phyloP scores from a whole-genome alignment of 1,140 invertebrate species.

The Tigriopus japonicus region DNA sequence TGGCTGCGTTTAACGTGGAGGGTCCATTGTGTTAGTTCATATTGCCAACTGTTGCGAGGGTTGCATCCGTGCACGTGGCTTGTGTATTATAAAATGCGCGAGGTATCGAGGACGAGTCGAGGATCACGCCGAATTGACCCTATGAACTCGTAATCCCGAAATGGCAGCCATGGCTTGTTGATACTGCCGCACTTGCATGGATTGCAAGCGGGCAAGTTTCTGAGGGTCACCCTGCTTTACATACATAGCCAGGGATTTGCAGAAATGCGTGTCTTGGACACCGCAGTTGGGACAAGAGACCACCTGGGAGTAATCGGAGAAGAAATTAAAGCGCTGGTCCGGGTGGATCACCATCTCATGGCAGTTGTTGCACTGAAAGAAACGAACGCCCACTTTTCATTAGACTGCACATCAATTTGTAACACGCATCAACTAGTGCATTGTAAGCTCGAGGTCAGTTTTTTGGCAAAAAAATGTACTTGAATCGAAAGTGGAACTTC shows the following conservation, averaged over 20 bases:
- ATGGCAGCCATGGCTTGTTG: neutral
- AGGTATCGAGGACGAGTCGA: too few relatives aligned
- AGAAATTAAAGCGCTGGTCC: constrained; percentile 69
- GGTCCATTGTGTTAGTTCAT: too few relatives aligned
- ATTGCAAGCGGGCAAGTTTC: too few relatives aligned
- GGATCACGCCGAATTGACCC: neutral
- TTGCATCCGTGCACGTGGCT: too few relatives aligned
- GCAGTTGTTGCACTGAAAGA: constrained; percentile 68
- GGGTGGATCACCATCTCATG: constrained; percentile 62
- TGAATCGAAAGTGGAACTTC: neutral
- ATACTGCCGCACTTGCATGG: neutral
- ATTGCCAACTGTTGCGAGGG: too few relatives aligned
- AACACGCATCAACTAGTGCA: too few relatives aligned
- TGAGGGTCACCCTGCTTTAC: too few relatives aligned
- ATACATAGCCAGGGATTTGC: constrained; percentile 46
- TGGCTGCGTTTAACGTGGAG: too few relatives aligned
- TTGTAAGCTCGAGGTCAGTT: too few relatives aligned
- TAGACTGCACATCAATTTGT: constrained; percentile 21
- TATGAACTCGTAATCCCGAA: neutral
- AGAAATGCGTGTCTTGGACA: constrained; percentile 76
- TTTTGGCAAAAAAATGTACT: too few relatives aligned
- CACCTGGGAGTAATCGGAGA: constrained; percentile 83
- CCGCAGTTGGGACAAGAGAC: constrained; percentile 78
- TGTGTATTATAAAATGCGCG: too few relatives aligned
- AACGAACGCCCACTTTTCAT: too few relatives aligned